Conservation (phyloP, 2,797 vertebrate genomes). For the Strix occidentalis region DNA sequence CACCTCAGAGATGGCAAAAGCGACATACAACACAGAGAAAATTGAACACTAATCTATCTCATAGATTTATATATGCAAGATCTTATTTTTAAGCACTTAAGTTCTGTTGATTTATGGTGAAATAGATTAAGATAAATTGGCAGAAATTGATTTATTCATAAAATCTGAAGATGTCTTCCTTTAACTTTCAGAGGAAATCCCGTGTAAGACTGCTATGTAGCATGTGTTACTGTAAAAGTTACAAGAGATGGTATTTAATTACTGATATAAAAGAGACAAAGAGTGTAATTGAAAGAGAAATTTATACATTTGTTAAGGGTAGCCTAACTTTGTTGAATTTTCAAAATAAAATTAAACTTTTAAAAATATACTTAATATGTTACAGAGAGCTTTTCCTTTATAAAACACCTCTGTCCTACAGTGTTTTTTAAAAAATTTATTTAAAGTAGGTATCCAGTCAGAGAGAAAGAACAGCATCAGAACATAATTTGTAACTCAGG, state of each 20-base stretch:
- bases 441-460: background rate
- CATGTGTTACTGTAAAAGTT: background rate
- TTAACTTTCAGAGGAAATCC: background rate
- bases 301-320: background rate
- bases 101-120: background rate
- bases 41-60: background rate
- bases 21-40: background rate
- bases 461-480: background rate
- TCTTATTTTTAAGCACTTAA: background rate
- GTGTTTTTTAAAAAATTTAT: background rate
- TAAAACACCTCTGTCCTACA: background rate
- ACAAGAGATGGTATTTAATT: background rate
- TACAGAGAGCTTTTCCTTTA: background rate
- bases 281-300: background rate
- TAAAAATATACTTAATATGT: background rate
- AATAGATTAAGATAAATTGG: background rate
- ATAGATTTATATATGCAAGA: background rate
- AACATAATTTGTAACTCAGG: background rate
- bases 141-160: background rate
- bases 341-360: background rate
- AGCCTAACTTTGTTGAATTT: background rate
- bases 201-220: background rate
- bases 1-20: background rate
- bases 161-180: background rate
- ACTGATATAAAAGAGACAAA: background rate